Evolutionary conservation across 2,113 vertebrate species (phyloP).

Genomic region (Poicephalus gulielmi): DNA sequence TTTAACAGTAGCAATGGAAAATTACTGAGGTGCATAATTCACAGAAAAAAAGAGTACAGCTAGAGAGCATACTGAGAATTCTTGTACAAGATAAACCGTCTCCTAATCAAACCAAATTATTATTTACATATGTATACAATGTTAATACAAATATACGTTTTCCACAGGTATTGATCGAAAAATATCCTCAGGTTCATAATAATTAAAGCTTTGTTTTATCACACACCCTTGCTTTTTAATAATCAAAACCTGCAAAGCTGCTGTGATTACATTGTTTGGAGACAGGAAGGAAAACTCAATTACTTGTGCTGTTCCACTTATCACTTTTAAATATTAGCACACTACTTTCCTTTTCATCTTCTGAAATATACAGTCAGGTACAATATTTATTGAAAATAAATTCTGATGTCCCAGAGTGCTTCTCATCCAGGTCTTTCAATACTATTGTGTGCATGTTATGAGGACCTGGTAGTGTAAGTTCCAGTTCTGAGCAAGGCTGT

Average conservation of each 20-base stretch:
- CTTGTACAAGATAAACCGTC: too few species aligned
- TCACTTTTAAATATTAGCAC: background rate
- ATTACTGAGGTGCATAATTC: too few species aligned
- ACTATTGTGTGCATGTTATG: background rate
- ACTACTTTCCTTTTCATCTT: background rate
- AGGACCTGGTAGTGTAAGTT: background rate
- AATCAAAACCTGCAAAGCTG: background rate
- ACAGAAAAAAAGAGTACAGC: too few species aligned
- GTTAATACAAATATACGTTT: background rate
- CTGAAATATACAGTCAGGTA: background rate
- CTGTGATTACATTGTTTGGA: background rate
- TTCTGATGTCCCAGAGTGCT: background rate
- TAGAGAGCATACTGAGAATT: too few species aligned
- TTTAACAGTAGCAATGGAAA: too few species aligned
- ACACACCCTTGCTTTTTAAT: background rate
- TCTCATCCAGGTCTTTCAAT: background rate
- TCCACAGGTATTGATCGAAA: background rate
- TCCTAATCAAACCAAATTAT: background rate
- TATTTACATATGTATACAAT: background rate
- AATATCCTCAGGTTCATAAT: background rate
- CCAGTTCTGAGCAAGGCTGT: background rate
- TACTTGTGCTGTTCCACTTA: background rate
- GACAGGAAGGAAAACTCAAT: background rate
- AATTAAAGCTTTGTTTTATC: background rate
- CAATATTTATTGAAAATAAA: background rate